Percentiles rank a stretch among this genome's conserved stretches.
Evolutionary conservation across 2,113 vertebrate genomes (phyloP).

Genomic region (Albula glossodonta): DNA sequence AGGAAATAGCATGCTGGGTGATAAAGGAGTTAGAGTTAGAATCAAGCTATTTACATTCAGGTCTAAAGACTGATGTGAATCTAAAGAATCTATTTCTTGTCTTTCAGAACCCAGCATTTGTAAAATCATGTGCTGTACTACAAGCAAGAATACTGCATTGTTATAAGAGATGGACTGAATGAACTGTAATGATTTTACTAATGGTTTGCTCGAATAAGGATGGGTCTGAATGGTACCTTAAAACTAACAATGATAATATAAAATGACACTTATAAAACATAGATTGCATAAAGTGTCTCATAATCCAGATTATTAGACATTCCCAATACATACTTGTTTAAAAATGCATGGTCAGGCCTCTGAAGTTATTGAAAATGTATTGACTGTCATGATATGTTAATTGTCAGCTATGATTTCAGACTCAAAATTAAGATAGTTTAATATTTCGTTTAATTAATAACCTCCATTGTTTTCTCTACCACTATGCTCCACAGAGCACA

Average conservation of each 20-base stretch:
- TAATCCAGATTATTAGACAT: too few relatives aligned
- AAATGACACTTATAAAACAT: too few relatives aligned
- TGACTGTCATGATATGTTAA: too few relatives aligned
- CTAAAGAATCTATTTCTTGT: neutral
- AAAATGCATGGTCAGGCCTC: too few relatives aligned
- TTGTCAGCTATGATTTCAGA: too few relatives aligned
- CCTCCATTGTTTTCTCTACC: slow-evolving; percentile 41
- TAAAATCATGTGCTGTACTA: neutral
- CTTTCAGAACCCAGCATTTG: neutral
- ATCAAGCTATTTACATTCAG: neutral
- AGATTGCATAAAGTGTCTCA: neutral
- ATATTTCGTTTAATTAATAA: slow-evolving; percentile 50
- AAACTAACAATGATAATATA: neutral
- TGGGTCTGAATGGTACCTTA: neutral
- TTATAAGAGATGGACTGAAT: neutral
- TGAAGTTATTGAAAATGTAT: too few relatives aligned
- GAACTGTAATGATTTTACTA: neutral
- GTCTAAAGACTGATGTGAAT: neutral
- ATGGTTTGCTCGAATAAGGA: neutral
- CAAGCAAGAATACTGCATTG: neutral
- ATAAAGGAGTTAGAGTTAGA: neutral
- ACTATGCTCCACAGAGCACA: slow-evolving; percentile 16
- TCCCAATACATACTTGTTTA: too few relatives aligned
- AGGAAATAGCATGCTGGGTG: neutral
- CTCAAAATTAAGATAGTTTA: slow-evolving; percentile 61